A percentile compares a stretch with the other conserved stretches of the same genome.
These are phyloP conservation scores for Ladona fulva DNA, from an alignment of 1,140 invertebrate species.

Conservation along the genomic window DNA sequence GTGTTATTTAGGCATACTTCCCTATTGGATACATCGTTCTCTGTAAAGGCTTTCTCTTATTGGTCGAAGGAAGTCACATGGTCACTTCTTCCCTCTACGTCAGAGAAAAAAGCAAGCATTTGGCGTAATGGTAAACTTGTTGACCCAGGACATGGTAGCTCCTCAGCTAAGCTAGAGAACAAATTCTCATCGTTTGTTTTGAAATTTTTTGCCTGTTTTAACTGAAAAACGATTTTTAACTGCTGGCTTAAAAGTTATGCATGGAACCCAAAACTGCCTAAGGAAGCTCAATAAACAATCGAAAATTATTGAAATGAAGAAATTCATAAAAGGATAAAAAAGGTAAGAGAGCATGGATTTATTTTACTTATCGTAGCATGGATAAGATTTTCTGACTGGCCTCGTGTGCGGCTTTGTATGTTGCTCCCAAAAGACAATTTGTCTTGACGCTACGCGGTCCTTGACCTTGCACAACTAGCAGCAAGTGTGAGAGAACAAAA, in stretches of 20 bases:
- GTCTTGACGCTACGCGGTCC: not conserved
- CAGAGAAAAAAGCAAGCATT: not conserved
- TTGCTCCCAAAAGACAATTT: not conserved
- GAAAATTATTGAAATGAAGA: not conserved
- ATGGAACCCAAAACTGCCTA: not conserved
- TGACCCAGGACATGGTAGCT: not conserved
- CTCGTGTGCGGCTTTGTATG: too few relatives aligned
- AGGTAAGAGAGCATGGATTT: too few relatives aligned
- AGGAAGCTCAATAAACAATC: not conserved
- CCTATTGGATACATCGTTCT: not conserved
- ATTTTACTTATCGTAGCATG: too few relatives aligned
- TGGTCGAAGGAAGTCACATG: not conserved
- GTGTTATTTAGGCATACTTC: too few relatives aligned
- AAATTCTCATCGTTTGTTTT: not conserved
- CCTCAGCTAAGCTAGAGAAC: not conserved
- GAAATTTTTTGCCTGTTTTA: too few relatives aligned
- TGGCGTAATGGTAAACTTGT: slow-evolving; percentile 9
- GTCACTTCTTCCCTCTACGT: not conserved
- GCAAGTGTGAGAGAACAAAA: not conserved
- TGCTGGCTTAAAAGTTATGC: not conserved
- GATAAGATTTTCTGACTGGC: too few relatives aligned
- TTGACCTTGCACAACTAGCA: not conserved
- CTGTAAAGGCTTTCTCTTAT: not conserved
- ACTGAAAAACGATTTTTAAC: not conserved
- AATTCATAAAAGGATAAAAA: not conserved